phyloP scores from a whole-genome alignment of 2,888 invertebrate genomes.

The Ophion costatus region DNA sequence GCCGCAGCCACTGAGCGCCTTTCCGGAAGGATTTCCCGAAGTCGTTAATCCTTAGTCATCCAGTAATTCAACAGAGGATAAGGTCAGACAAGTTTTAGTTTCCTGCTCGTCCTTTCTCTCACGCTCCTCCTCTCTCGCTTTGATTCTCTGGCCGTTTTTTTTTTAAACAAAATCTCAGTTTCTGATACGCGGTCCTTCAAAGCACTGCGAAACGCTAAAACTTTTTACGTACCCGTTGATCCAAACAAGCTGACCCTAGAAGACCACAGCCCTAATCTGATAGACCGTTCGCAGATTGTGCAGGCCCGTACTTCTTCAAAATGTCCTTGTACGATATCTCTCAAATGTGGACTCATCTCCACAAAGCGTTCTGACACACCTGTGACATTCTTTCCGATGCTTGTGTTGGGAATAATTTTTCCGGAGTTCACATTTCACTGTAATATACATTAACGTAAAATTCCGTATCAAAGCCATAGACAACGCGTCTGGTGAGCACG shows the following conservation, averaged over 20 bases:
- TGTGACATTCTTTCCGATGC: not conserved
- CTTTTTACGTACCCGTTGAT: constrained; percentile 53
- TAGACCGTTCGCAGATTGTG: not conserved
- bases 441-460: constrained; percentile 1
- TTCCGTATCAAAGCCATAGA: constrained; percentile 2
- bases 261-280: not conserved
- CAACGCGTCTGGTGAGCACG: constrained; percentile 2
- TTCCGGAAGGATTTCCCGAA: constrained; percentile 60
- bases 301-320: too few relatives aligned
- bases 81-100: constrained; percentile 68
- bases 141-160: constrained; percentile 7
- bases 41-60: constrained; percentile 74
- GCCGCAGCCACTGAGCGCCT: constrained; percentile 48
- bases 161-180: not conserved
- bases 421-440: not conserved
- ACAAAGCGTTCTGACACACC: not conserved
- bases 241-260: not conserved
- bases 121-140: constrained; percentile 2
- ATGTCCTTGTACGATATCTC: not conserved
- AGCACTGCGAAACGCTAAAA: constrained; percentile 32
- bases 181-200: not conserved
- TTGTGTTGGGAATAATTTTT: not conserved
- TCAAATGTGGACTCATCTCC: not conserved
- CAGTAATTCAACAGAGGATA: constrained; percentile 68
- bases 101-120: constrained; percentile 58